Base-by-base conservation (phyloP, 2,797 vertebrate species). In the Platyrinchus mystaceus region DNA sequence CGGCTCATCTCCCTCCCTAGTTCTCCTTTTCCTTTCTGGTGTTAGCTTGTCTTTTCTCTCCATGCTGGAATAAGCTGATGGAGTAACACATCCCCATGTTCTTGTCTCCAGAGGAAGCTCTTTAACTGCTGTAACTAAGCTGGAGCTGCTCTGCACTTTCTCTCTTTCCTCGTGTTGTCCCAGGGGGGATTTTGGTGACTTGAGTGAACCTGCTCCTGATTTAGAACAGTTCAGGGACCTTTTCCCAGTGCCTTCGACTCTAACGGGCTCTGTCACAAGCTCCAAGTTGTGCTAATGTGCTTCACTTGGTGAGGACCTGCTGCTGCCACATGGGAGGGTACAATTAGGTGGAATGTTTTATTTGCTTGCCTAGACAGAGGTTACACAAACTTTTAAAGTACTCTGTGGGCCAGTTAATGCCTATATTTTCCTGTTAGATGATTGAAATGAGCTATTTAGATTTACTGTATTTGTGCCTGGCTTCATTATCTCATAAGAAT, bases 391-490 rank as follows among this genome's bases (percentile, higher is more conserved):
- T 95, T 82, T 67, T 58, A 41, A 91, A 88, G 44, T 77, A 27
- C 75, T 91, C 90, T 80, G 70, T 43, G 70, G 87, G 67, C 50
- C 53, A 75, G 91, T 37, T 56, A 73, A 84, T 84, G 76, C 81
- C 66, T 90, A 36, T 52, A 26, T 93, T 88, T 94, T 95, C 21
- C 39, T 39, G 60, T 84, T 81, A 71, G 70, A 93, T 91, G 68
- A 84, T 17, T 80, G 77, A 93, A 79, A 94, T 79, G 77, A 76
- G 46, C 41, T 69, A 24, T 94, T 92, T 79, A 52, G 22, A 11
- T 34, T 34, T 80, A 23, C 69, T 83, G 1, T 47, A 20, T 86
- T 87, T 80, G 53, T 93, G 69, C 62, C 70, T 73, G 75, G 34
- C 32, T 87, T 90, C 22, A 20, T 74, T 62, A 87, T 70, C 39